Base-by-base conservation (phyloP, 2,888 invertebrate genomes). In the Drosophila flavopinicola region DNA sequence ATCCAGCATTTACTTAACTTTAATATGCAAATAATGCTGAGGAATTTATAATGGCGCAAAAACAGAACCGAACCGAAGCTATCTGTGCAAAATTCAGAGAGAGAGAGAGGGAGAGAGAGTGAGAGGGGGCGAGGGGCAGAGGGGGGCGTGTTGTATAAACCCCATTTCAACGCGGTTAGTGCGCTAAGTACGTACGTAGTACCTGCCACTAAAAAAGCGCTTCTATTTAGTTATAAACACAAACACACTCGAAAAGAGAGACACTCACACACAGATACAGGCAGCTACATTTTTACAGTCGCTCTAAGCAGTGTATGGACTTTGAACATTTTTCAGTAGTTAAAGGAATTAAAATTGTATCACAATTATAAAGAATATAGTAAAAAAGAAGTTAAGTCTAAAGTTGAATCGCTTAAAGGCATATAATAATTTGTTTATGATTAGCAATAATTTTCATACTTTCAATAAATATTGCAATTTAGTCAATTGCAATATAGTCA, bases 11-110 rank as follows among this genome's bases (percentile, higher is more conserved):
- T 82, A 82, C 78, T 75, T 75, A 20, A 75, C 63, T 63, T 76
- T 64, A 74, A 74, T 85, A 85, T 85, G 83, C 83, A 87, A 83
- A 87, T 83, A 82, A 74, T 65, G 66, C 71, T 67, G 49, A 64
- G 87, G 87, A 83, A 87, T 83, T 85, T 85, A 71, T 85, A 54
- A 82, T 78, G 66, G 63, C 72, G 52, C 66, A 74, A 73, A 58
- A 44, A 39, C 15, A 30, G 25, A 35, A 44, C 38, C 59, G 49
- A 53, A 49, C 35, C 33, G 15, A 63, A 51, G 35, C 56, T 75
- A 70, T 30, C 58, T 65, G 53, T 67, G 78, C 71, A 47, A 69
- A 57, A 69, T 53, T 56, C 24, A 39, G 37, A 39, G 24, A 32
- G 4, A 39, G 23, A 20, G 44, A 10, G 49, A 27, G 30, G 37